phyloP scores from a whole-genome alignment of 2,113 vertebrate species.

The Xenopus laevis region DNA sequence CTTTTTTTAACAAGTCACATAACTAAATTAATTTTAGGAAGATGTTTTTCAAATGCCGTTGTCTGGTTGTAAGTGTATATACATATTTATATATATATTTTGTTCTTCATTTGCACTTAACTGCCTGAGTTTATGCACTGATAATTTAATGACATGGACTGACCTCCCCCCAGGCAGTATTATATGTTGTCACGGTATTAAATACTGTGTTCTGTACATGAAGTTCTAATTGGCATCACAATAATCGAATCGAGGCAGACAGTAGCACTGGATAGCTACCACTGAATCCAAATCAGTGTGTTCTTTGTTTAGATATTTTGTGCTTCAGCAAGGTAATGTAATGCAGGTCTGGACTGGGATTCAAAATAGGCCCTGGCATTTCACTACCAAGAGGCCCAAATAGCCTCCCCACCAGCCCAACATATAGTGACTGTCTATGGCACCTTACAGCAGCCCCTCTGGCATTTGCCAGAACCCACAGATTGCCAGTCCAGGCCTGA shows the following conservation, averaged over 20 bases:
- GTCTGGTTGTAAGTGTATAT: conserved; percentile 1
- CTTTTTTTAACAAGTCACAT: too few relatives aligned
- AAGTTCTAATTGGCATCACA: background rate
- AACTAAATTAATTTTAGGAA: background rate
- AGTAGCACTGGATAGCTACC: background rate
- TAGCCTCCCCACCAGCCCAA: too few relatives aligned
- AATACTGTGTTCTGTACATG: background rate
- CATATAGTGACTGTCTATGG: too few relatives aligned
- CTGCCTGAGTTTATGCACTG: conserved; percentile 24
- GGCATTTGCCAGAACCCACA: too few relatives aligned
- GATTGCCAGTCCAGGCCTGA: too few relatives aligned
- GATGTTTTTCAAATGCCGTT: background rate
- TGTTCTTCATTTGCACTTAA: conserved; percentile 16
- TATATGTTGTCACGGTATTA: background rate
- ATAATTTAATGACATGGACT: conserved; percentile 1
- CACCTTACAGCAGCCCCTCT: too few relatives aligned
- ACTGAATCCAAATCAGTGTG: too few relatives aligned
- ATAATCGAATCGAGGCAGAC: background rate
- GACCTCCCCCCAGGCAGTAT: conserved; percentile 10
- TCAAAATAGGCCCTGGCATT: too few relatives aligned
- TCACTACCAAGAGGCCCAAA: too few relatives aligned
- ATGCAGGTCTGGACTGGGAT: too few relatives aligned
- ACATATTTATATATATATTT: background rate
- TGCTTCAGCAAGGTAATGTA: too few relatives aligned
- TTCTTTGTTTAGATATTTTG: too few relatives aligned